Conservation (phyloP, 2,888 invertebrate species). For the Tetanocera ferruginea region DNA sequence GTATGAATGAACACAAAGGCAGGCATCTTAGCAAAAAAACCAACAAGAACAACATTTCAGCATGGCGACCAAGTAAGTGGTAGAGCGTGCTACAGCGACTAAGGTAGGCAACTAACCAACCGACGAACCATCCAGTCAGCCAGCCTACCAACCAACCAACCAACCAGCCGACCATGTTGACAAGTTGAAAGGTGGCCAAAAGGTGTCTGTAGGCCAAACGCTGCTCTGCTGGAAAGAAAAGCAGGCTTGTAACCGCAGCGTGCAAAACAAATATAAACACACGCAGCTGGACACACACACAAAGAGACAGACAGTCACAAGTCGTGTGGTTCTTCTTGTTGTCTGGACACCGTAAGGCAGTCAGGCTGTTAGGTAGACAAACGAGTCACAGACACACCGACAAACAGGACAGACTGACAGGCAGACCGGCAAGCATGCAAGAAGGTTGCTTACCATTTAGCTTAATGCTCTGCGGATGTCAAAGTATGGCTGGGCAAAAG, state of each 20-base stretch:
- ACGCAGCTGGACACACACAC: constrained; percentile 52
- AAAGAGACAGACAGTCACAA: constrained; percentile 3
- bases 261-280: constrained; percentile 57
- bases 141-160: background rate
- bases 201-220: constrained; percentile 25
- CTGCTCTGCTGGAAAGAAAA: constrained; percentile 22
- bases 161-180: background rate
- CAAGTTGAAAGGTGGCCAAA: constrained; percentile 23
- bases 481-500: constrained; percentile 20
- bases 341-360: background rate
- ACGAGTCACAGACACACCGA: background rate
- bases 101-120: background rate
- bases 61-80: background rate
- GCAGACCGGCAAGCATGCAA: background rate
- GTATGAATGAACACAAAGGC: background rate
- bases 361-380: background rate
- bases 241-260: constrained; percentile 51
- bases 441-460: constrained; percentile 17
- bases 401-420: background rate
- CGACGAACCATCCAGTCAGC: constrained; percentile 45
- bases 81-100: background rate
- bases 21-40: background rate
- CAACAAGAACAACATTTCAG: background rate
- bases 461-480: constrained; percentile 28
- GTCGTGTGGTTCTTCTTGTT: background rate